Percentiles rank a stretch among this genome's conserved stretches.
Conservation (phyloP, 2,797 vertebrate genomes). For the Molossus molossus region DNA sequence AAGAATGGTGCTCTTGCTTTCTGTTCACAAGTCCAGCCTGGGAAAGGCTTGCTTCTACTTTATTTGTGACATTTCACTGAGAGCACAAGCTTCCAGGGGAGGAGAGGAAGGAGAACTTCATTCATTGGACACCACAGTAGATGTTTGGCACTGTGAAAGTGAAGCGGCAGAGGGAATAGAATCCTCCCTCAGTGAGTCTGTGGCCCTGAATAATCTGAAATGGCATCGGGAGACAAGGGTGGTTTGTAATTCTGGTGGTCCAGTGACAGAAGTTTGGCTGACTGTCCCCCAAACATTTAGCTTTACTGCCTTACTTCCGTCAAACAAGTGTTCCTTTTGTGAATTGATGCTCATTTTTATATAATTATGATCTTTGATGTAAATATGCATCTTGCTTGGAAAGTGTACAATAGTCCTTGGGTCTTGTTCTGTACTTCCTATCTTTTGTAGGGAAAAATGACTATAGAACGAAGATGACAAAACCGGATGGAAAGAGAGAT, state of each 20-base stretch:
- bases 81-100: constrained; percentile 64
- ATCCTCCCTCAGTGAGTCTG: background rate
- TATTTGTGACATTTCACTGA: constrained; percentile 77
- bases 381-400: background rate
- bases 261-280: constrained; percentile 32
- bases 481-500: background rate
- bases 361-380: background rate
- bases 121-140: constrained; percentile 72
- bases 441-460: background rate
- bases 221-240: constrained; percentile 46
- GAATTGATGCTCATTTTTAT: background rate
- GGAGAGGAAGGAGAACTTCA: constrained; percentile 80
- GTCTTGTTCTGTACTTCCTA: background rate
- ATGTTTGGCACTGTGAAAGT: constrained; percentile 49
- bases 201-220: constrained; percentile 66
- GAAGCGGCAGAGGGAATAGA: constrained; percentile 60
- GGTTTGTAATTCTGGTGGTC: constrained; percentile 67
- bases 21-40: constrained; percentile 75
- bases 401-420: background rate
- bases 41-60: constrained; percentile 77
- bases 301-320: constrained; percentile 53
- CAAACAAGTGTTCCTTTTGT: background rate
- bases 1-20: constrained; percentile 71
- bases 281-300: constrained; percentile 14
- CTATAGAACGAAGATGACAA: background rate